Conservation (phyloP, 2,888 invertebrate genomes). For the Metopia argyrocephala region DNA sequence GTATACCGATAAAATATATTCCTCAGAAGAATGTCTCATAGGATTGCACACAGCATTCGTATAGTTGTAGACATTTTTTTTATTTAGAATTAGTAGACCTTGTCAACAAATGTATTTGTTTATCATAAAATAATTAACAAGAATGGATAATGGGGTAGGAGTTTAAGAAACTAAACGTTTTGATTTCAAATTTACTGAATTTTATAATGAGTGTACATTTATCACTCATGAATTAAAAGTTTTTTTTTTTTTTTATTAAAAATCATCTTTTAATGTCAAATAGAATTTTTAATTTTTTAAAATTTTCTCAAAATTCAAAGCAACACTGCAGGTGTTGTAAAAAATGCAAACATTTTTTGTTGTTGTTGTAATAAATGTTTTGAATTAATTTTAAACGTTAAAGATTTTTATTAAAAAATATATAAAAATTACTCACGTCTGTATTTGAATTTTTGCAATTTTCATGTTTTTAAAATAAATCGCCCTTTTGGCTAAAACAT, state of each 20-base stretch:
- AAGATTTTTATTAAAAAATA: background rate
- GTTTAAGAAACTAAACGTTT: no score
- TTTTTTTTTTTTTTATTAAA: background rate
- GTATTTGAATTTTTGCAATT: background rate
- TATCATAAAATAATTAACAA: no score
- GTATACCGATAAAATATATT: no score
- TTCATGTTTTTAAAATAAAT: background rate
- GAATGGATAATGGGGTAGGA: no score
- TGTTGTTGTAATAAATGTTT: background rate
- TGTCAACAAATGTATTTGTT: no score
- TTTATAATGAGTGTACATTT: no score
- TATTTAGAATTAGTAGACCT: no score
- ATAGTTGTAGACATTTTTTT: no score
- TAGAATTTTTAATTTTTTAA: background rate
- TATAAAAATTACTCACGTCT: constrained; percentile 46
- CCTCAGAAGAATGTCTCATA: no score
- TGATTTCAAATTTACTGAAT: no score
- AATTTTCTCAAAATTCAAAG: background rate
- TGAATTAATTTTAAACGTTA: background rate
- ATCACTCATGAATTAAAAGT: background rate
- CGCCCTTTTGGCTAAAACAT: constrained; percentile 48
- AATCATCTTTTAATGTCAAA: no score
- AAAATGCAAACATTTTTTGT: background rate
- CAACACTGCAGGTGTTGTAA: background rate
- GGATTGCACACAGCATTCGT: no score